These are phyloP conservation scores for Cryptotis parvus DNA, from an alignment of 2,113 vertebrate genomes.

Conservation along the genomic window DNA sequence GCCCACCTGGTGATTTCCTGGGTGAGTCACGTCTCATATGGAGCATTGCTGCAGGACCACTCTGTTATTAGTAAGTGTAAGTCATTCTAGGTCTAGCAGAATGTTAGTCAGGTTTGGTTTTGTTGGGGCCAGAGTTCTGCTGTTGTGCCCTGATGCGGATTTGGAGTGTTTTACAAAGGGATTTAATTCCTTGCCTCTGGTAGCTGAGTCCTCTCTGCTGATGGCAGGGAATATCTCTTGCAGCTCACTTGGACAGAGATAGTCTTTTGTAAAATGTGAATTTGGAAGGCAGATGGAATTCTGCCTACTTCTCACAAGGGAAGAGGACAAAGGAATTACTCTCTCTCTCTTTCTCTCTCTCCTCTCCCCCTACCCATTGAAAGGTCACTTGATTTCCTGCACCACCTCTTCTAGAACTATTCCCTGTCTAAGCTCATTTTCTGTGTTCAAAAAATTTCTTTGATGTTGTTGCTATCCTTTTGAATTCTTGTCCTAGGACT, in stretches of 20 bases:
- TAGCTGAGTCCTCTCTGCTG: not conserved
- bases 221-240: not conserved
- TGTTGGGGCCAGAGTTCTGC: not conserved
- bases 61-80: slow-evolving; percentile 12
- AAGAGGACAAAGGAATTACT: not conserved
- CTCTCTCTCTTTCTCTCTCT: too few relatives aligned
- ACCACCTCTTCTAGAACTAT: not conserved
- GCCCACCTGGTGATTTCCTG: not conserved
- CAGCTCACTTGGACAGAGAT: not conserved
- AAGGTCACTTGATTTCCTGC: not conserved
- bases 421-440: not conserved
- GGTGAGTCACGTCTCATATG: slow-evolving; percentile 27
- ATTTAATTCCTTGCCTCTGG: not conserved
- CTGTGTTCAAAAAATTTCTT: not conserved
- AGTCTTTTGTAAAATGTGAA: not conserved
- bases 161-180: not conserved
- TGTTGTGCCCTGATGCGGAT: not conserved
- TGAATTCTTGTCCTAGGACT: not conserved
- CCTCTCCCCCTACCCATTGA: not conserved
- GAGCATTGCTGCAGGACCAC: not conserved
- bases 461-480: not conserved
- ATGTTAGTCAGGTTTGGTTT: not conserved
- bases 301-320: not conserved
- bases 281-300: slow-evolving; percentile 30
- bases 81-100: not conserved